Evolutionary conservation across 2,888 invertebrate genomes (phyloP), one percentile per base, ranked within the genome.

Genomic region (Drosophila nr. perissopoda): DNA sequence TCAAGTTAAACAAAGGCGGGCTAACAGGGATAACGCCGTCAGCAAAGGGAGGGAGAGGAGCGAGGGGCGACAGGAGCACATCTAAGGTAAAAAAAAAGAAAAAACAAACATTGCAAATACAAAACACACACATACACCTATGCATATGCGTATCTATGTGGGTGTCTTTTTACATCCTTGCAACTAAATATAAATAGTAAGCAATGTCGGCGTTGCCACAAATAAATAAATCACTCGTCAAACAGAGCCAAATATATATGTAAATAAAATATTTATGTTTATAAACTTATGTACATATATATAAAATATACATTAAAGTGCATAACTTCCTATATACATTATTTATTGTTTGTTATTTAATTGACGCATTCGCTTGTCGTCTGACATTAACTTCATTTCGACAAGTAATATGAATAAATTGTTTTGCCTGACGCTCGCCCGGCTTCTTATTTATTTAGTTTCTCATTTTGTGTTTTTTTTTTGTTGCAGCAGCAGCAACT

Each of bases 1-100:
- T 60, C 62, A 70, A 85, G 60, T 74, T 87, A 74, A 83, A 85
- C 80, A 87, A 78, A 85, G 70, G 72, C 62, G 59, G 76, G 69
- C 68, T 59, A 59, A 71, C 73, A 67, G 78, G 83, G 58, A 77
- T 57, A 68, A 67, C 59, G 53, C 60, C 58, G 49, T 49, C 49
- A 51, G 65, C 34, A 29, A 27, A 40, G 31, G n/a, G 34, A 33
- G 59, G 29, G 33, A 52, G 2, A 62, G 40, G 25, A 31, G 45
- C 40, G 51, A 48, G 53, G 54, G 58, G 49, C 48, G 49, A 65
- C 61, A 68, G 16, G 16, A 57, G 45, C 63, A 38, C 56, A 77
- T 31, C 29, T 40, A 34, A 64, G 56, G 56, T 38, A 56, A 38
- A 16, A 45, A 40, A 13, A 45, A 21, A 7, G 1, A 13, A 42